Percentiles rank a stretch among this genome's conserved stretches.
These are phyloP conservation scores for Rhamnusium bicolor DNA, from an alignment of 2,888 invertebrate species.

Conservation along the genomic window DNA sequence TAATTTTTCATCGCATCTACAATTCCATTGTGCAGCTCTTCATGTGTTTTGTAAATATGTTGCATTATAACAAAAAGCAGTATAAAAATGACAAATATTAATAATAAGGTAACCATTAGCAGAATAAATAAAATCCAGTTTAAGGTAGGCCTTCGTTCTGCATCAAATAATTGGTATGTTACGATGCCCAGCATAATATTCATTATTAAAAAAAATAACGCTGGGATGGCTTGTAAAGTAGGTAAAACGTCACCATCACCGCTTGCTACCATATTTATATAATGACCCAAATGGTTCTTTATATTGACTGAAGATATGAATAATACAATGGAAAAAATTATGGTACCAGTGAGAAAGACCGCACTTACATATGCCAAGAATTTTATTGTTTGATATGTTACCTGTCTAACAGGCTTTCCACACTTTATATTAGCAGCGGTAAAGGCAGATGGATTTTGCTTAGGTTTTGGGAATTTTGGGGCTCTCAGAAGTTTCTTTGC, in stretches of 20 bases:
- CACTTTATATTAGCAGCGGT: constrained; percentile 50
- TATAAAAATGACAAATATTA: constrained; percentile 53
- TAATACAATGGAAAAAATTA: constrained; percentile 58
- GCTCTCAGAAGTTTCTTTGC: not conserved
- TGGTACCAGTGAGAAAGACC: constrained; percentile 49
- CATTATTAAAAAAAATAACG: constrained; percentile 58
- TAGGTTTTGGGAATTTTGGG: not conserved
- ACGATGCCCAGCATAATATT: constrained; percentile 56
- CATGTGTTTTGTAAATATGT: constrained; percentile 60
- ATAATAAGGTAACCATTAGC: constrained; percentile 48
- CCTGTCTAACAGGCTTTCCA: constrained; percentile 59
- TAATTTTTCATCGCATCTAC: constrained; percentile 76
- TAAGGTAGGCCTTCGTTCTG: constrained; percentile 47
- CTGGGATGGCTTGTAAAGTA: constrained; percentile 56
- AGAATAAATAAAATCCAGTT: constrained; percentile 59
- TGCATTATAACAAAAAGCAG: constrained; percentile 58
- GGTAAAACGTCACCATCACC: constrained; percentile 64
- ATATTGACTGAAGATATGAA: constrained; percentile 60
- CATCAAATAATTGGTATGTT: constrained; percentile 57
- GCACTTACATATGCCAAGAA: constrained; percentile 51
- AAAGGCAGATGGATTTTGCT: not conserved
- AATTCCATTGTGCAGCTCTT: constrained; percentile 71
- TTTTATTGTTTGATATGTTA: constrained; percentile 59
- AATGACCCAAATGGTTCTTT: constrained; percentile 62
- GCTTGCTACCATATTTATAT: constrained; percentile 65